phyloP scores from a whole-genome alignment of 2,888 invertebrate genomes.

The Phyto melanocephala region DNA sequence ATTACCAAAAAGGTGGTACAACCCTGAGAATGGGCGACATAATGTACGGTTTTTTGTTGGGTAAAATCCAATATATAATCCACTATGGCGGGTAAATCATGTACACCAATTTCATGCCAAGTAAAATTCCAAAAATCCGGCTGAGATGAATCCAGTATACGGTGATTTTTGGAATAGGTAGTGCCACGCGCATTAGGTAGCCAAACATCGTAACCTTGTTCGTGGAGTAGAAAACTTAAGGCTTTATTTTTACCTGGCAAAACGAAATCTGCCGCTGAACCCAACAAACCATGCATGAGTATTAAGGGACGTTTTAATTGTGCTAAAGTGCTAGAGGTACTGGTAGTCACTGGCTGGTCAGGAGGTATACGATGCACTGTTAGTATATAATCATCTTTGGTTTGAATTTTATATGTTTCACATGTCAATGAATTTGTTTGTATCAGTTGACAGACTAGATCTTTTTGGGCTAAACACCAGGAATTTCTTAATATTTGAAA shows the following conservation, averaged over 20 bases:
- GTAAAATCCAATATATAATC: conserved; percentile 73
- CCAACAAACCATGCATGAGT: conserved; percentile 76
- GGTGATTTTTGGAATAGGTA: conserved; percentile 73
- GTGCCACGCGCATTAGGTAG: conserved; percentile 75
- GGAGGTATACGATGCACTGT: conserved; percentile 74
- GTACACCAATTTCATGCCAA: conserved; percentile 76
- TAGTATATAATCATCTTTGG: conserved; percentile 73
- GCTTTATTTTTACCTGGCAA: conserved; percentile 69
- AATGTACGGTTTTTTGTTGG: conserved; percentile 71
- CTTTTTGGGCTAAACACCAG: conserved; percentile 48
- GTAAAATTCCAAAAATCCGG: conserved; percentile 75
- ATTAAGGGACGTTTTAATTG: conserved; percentile 66
- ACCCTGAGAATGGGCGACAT: conserved; percentile 76
- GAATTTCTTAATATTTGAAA: background rate
- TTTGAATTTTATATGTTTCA: conserved; percentile 72
- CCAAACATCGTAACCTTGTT: conserved; percentile 76
- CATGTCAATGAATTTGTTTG: conserved; percentile 70
- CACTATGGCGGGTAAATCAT: conserved; percentile 73
- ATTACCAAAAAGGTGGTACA: conserved; percentile 74
- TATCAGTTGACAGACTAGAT: conserved; percentile 72
- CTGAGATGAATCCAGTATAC: conserved; percentile 67
- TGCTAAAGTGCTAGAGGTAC: background rate
- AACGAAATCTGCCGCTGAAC: conserved; percentile 74
- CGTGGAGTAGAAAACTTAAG: conserved; percentile 72
- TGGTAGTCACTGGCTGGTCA: background rate